Evolutionary conservation across 2,797 vertebrate genomes (phyloP), one percentile per base, ranked within the genome.

Genomic region (Anisognathus igniventris): DNA sequence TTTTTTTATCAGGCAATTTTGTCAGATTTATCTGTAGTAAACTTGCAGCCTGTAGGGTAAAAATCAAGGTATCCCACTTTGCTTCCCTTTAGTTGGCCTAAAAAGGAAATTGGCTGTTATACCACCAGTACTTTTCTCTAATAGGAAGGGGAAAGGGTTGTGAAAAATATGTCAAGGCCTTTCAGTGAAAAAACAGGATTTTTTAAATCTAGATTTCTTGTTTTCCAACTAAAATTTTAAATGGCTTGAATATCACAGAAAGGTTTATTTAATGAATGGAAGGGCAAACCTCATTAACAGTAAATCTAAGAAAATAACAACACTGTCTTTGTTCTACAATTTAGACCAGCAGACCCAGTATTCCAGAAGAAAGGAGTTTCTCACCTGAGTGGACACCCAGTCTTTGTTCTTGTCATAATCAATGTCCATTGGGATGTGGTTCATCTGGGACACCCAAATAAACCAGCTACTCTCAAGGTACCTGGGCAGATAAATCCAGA

Each of bases 341-440:
- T 61, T n/a, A 77, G 31, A 45, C 25, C 25, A 42, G 33, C 23
- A 80, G 72, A 18, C 22, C 11, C 53, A 17, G 13, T 37, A 17
- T 31, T 47, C 22, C 75, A 86, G 61, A 68, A 44, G 31, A 64
- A 62, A 74, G 56, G 23, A 77, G 25, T 15, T 67, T 67, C 95
- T 96, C 50, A 98, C 98, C 98, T 98, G 98, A 25, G 95, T 97
- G 44, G 97, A 97, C 9, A 98, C 90, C 98, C 98, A 98, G 92
- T 98, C 98, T 75, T 82, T 10, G 18, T 98, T 98, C 61, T 33
- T 92, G 56, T 98, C 98, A 0, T 97, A 95, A 39, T 97, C 97
- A 5, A 98, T 98, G 47, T 97, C 35, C 96, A 97, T 93, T 13
- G 97, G 96, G 31, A 93, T 92, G 54, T 81, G 92, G 48, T 96